Evolutionary conservation across 2,888 invertebrate genomes (phyloP).

Genomic region (Chaitophorus viminalis): DNA sequence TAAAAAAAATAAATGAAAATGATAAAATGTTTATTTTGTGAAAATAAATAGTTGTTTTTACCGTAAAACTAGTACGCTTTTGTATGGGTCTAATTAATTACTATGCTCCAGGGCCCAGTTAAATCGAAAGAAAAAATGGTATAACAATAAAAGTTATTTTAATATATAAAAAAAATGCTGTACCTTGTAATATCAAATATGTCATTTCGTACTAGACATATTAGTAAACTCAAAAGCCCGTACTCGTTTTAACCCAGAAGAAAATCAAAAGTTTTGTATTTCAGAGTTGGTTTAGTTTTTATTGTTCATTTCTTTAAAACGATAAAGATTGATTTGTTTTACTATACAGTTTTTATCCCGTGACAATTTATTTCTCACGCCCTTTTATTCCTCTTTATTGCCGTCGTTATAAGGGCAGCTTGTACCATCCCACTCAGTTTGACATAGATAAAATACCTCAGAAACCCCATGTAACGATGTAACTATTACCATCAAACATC

Average conservation of each 20-base stretch:
- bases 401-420: slow-evolving; percentile 29
- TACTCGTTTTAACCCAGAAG: background rate
- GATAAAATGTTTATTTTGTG: background rate
- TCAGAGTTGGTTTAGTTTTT: background rate
- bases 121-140: too few species aligned
- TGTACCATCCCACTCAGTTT: slow-evolving; percentile 14
- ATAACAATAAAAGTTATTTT: too few species aligned
- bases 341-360: background rate
- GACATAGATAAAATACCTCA: slow-evolving; percentile 30
- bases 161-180: too few species aligned
- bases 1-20: too few species aligned
- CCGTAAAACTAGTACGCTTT: too few species aligned
- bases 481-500: background rate
- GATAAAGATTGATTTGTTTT: slow-evolving; percentile 46
- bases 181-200: background rate
- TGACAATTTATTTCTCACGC: slow-evolving; percentile 49
- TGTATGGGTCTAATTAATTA: too few species aligned
- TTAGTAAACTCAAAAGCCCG: background rate
- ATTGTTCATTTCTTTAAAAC: slow-evolving; percentile 17
- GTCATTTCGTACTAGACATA: background rate
- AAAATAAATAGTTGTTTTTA: background rate
- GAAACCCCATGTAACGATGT: background rate
- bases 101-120: too few species aligned
- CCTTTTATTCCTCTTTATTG: slow-evolving; percentile 24
- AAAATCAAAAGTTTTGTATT: background rate